phyloP scores from a whole-genome alignment of 2,888 invertebrate species.

The Nymphalis c-album region DNA sequence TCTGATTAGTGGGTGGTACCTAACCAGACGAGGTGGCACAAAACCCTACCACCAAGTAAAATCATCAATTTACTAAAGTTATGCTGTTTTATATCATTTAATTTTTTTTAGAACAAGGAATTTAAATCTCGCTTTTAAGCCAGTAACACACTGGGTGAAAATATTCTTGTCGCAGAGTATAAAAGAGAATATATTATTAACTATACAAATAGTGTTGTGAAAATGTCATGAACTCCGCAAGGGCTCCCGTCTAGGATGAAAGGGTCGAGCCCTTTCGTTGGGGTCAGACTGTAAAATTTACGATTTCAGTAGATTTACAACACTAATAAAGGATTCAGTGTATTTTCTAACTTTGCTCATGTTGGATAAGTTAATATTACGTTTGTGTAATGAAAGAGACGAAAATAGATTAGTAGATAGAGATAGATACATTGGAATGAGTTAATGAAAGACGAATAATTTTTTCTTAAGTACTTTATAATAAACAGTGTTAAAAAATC shows the following conservation, averaged over 20 bases:
- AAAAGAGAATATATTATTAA: neutral
- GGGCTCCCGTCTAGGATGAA: conserved; percentile 12
- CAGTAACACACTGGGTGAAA: neutral
- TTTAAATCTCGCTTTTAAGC: neutral
- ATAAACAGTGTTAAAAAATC: too few relatives aligned
- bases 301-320: conserved; percentile 71
- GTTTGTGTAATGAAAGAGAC: conserved; percentile 6
- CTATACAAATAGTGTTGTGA: conserved; percentile 9
- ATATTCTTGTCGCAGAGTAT: neutral
- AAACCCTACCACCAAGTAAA: too few relatives aligned
- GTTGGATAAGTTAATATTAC: conserved; percentile 23
- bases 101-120: too few relatives aligned
- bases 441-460: neutral
- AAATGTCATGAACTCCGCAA: conserved; percentile 24
- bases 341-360: conserved; percentile 49
- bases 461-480: too few relatives aligned
- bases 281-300: conserved; percentile 65
- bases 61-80: too few relatives aligned
- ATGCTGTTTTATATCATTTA: too few relatives aligned
- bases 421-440: neutral
- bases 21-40: too few relatives aligned
- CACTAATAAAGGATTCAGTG: conserved; percentile 73
- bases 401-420: too few relatives aligned
- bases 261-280: conserved; percentile 54
- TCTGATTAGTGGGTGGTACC: too few relatives aligned